phyloP scores from a whole-genome alignment of 2,888 invertebrate species.

The Lepas anatifera region DNA sequence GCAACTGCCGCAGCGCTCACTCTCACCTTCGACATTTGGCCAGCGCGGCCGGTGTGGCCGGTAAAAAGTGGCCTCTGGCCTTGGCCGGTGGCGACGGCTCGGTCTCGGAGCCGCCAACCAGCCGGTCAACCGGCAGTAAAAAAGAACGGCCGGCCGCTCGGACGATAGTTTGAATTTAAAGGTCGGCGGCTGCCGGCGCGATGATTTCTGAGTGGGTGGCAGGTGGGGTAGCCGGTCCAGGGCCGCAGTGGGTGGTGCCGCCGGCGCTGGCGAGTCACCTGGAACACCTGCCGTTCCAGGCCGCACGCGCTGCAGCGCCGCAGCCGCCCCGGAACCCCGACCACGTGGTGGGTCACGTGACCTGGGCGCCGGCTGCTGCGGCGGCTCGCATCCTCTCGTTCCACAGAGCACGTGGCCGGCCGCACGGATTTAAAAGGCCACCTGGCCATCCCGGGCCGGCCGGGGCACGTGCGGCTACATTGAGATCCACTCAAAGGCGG shows the following conservation, averaged over 20 bases:
- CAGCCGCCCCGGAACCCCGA: neutral
- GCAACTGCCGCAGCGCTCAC: neutral
- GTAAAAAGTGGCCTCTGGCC: neutral
- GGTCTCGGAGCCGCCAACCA: neutral
- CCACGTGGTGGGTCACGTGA: constrained; percentile 2
- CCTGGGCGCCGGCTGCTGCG: neutral
- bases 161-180: constrained; percentile 3
- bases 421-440: constrained; percentile 4
- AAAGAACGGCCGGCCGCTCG: neutral
- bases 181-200: neutral
- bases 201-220: constrained; percentile 1
- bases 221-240: neutral
- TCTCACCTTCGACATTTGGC: neutral
- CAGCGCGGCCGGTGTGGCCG: neutral
- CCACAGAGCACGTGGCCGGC: neutral
- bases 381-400: too few relatives aligned
- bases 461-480: neutral
- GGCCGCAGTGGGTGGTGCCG: neutral
- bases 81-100: neutral
- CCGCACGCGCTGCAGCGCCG: neutral
- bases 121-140: neutral
- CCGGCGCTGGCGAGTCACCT: neutral
- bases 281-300: neutral
- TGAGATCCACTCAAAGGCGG: neutral
- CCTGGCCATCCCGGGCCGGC: neutral